Evolutionary conservation across 2,113 vertebrate genomes (phyloP).

Genomic region (Leptosomus discolor): DNA sequence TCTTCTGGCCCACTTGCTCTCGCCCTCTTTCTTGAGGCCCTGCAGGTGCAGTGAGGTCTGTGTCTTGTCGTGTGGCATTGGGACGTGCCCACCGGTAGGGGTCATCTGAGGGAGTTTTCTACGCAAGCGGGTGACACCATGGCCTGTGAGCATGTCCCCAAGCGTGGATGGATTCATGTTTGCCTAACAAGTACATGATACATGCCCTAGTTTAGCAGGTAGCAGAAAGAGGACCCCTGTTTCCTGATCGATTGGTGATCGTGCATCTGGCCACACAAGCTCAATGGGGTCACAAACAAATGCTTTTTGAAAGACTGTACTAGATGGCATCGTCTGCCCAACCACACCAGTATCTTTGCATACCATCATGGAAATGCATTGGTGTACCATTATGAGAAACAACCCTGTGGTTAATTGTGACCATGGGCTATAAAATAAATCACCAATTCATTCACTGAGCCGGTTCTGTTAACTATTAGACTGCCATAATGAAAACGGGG

Average conservation of each 20-base stretch:
- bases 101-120: not conserved
- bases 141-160: not conserved
- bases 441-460: not conserved
- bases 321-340: not conserved
- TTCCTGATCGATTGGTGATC: not conserved
- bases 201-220: not conserved
- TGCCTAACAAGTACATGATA: fast-evolving
- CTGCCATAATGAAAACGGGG: not conserved
- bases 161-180: no score
- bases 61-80: not conserved
- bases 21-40: not conserved
- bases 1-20: not conserved
- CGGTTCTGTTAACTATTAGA: not conserved
- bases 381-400: not conserved
- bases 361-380: fast-evolving
- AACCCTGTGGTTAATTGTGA: not conserved
- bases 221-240: not conserved
- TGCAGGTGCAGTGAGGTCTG: not conserved
- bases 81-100: not conserved
- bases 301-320: not conserved
- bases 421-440: not conserved
- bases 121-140: fast-evolving
- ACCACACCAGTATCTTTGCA: not conserved
- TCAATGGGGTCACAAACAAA: not conserved
- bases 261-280: no score